Base-by-base conservation (phyloP, 23 tunicate genomes). In the Ciona savignyi region DNA sequence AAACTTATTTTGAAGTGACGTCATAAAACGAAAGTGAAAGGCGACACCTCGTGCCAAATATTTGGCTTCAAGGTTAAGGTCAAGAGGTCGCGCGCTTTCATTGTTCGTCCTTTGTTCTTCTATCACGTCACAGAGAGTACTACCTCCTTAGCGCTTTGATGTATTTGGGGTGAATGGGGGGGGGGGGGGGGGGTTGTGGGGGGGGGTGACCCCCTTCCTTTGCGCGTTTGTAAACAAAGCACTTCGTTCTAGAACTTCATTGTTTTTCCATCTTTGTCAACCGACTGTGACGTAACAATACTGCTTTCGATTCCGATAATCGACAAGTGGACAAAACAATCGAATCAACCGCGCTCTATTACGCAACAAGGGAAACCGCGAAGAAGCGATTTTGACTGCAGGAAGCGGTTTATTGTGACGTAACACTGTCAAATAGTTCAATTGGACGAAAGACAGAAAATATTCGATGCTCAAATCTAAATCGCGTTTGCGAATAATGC, bases 201-300 rank as follows among this genome's bases (percentile, higher is more conserved):
- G 56, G 56, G 56, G 15, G 15, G 15, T 15, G 11, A 42, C 11
- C 56, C 56, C 56, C 56, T 15, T 42, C 56, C 56, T 6, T 42
- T 15, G 11, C 9, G 56, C 11, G 56, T 42, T 42, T 42, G 56
- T 42, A 42, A 42, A 42, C 56, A 42, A 9, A 42, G 56, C 56
- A 9, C 56, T 42, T 42, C 56, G 56, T 9, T 42, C 15, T 42
- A 9, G 11, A 42, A 6, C 56, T 42, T 42, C 56, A 42, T 42
- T 42, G 56, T 42, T 42, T 6, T 42, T 15, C 56, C 15, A 42
- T 15, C 56, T 9, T 42, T 42, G 9, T 15, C 56, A 42, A 42
- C 56, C 56, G 56, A 42, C 56, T 42, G 56, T 42, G 56, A 42
- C 56, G 56, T 42, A 42, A 42, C 56, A 42, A 42, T 42, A 42